A percentile compares a stretch with the other conserved stretches of the same genome.
Conservation (phyloP, 64 coral and sea anemone species). For the Platygyra sinensis region DNA sequence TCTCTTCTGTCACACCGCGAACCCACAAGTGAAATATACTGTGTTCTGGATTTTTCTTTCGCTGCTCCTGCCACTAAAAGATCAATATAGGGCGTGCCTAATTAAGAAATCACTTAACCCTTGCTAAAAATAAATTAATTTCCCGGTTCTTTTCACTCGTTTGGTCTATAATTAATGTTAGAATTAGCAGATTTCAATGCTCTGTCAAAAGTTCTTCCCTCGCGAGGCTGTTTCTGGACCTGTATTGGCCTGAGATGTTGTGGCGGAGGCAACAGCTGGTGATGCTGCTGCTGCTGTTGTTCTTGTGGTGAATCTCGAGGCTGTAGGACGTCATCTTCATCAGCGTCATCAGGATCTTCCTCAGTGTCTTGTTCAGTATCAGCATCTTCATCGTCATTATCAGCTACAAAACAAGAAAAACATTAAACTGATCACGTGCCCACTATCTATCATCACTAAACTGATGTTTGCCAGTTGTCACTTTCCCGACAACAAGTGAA, state of each 20-base stretch:
- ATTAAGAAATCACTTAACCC: too few relatives aligned
- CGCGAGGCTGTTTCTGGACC: neutral
- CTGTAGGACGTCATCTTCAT: neutral
- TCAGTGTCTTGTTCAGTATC: neutral
- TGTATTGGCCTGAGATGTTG: neutral
- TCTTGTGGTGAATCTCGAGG: neutral
- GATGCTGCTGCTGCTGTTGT: neutral
- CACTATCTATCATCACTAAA: neutral
- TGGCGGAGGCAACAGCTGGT: neutral
- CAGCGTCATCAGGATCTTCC: slow-evolving; percentile 30
- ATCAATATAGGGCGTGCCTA: too few relatives aligned
- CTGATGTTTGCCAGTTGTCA: neutral
- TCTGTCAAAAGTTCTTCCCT: neutral
- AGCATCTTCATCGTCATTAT: slow-evolving; percentile 40
- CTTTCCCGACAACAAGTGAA: too few relatives aligned
- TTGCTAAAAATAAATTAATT: neutral
- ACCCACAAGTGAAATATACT: too few relatives aligned
- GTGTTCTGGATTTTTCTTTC: too few relatives aligned
- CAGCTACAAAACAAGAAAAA: slow-evolving; percentile 1
- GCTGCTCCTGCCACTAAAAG: too few relatives aligned
- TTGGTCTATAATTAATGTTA: neutral
- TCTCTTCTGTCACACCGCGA: too few relatives aligned
- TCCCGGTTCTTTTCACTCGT: neutral
- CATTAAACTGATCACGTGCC: neutral
- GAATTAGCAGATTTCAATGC: neutral